Evolutionary conservation across 2,888 invertebrate genomes (phyloP).

Genomic region (Andrena minutula): DNA sequence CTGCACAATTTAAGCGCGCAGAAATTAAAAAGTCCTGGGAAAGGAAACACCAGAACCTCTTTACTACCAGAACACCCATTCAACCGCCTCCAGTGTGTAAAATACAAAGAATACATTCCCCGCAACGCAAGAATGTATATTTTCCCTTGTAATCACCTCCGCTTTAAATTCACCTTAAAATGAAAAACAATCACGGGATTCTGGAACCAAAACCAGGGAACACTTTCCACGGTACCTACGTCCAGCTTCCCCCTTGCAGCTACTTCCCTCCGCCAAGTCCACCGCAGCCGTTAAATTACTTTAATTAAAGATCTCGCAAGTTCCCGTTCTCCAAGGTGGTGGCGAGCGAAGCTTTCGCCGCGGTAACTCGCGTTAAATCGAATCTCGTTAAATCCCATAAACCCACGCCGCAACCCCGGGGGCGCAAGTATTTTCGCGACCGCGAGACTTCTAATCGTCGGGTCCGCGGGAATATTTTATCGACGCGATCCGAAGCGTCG

Average conservation of each 20-base stretch:
- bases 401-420: conserved; percentile 6
- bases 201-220: not conserved
- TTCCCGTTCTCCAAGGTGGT: conserved; percentile 4
- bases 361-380: conserved; percentile 30
- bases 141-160: not conserved
- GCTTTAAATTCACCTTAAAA: not conserved
- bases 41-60: conserved; percentile 22
- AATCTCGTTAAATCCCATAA: conserved; percentile 45
- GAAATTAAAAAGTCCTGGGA: conserved; percentile 23
- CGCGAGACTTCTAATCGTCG: conserved; percentile 45
- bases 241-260: not conserved
- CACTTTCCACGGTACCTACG: not conserved
- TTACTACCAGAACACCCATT: conserved; percentile 23
- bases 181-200: conserved; percentile 18
- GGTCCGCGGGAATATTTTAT: conserved; percentile 53
- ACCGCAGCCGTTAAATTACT: conserved; percentile 32
- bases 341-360: conserved; percentile 22
- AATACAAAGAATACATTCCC: conserved; percentile 7
- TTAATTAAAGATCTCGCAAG: conserved; percentile 49
- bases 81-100: not conserved
- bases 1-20: not conserved
- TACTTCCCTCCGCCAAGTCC: conserved; percentile 2
- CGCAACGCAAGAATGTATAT: conserved; percentile 6
- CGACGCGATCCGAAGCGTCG: conserved; percentile 43
- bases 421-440: conserved; percentile 2